These are phyloP conservation scores for Mugil cephalus DNA, from an alignment of 2,113 vertebrate species.

Conservation along the genomic window DNA sequence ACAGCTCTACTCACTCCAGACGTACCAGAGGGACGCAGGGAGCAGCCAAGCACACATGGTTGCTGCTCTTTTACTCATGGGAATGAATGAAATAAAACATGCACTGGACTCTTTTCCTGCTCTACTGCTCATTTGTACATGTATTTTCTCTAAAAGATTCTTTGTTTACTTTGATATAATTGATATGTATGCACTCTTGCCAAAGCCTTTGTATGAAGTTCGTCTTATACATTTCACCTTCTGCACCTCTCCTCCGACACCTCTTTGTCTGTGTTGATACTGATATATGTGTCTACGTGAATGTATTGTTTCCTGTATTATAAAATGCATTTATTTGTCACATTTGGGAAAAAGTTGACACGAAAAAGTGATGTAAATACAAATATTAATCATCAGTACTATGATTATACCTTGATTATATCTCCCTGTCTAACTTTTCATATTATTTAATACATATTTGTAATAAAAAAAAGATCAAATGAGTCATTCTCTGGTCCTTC, in stretches of 20 bases:
- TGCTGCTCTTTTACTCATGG: constrained; percentile 78
- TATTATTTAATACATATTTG: constrained; percentile 89
- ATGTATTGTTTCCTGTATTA: constrained; percentile 75
- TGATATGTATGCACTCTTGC: constrained; percentile 83
- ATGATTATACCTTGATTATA: constrained; percentile 77
- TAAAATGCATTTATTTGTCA: constrained; percentile 79
- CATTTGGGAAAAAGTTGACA: constrained; percentile 69
- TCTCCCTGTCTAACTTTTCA: constrained; percentile 74
- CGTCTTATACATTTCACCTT: constrained; percentile 73
- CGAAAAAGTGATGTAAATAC: constrained; percentile 74
- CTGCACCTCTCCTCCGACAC: constrained; percentile 27
- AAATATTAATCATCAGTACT: constrained; percentile 80
- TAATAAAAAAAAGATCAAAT: constrained; percentile 73
- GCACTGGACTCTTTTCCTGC: constrained; percentile 84
- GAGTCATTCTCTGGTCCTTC: constrained; percentile 7
- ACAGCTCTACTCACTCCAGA: constrained; percentile 59
- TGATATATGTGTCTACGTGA: constrained; percentile 66
- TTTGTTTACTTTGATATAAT: constrained; percentile 81
- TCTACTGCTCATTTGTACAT: constrained; percentile 81
- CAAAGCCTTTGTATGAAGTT: constrained; percentile 86
- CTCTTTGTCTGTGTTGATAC: constrained; percentile 67
- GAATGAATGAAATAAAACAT: constrained; percentile 70
- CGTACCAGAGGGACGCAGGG: constrained; percentile 59
- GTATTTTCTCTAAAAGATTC: constrained; percentile 68
- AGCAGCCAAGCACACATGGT: constrained; percentile 72